These are phyloP conservation scores for Oikopleura dioica DNA, from an alignment of 23 tunicate genomes.

Conservation along the genomic window DNA sequence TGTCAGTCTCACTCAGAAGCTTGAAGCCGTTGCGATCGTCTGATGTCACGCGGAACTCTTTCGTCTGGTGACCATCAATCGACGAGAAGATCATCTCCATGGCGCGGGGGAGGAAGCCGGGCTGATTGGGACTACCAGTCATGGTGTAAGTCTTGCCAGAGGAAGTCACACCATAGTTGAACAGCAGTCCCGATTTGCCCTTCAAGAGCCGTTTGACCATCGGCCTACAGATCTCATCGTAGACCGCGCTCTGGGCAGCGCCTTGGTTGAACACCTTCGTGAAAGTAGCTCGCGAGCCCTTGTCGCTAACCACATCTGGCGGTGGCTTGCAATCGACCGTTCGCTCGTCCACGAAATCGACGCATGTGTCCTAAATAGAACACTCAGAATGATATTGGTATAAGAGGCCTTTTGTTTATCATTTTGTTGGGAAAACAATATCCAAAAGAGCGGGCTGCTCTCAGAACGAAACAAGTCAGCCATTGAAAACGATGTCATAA, in stretches of 20 bases:
- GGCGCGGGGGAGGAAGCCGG: slow-evolving; percentile 74
- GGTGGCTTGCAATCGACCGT: background rate
- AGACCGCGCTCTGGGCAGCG: background rate
- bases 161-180: slow-evolving; percentile 96
- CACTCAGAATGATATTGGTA: background rate
- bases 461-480: background rate
- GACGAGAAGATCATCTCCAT: slow-evolving; percentile 89
- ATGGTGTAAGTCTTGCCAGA: slow-evolving; percentile 98
- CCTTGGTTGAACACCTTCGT: slow-evolving; percentile 6
- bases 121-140: slow-evolving; percentile 75
- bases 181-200: slow-evolving; percentile 33
- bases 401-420: background rate
- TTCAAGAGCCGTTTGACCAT: background rate
- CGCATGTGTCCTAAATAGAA: background rate
- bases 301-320: slow-evolving; percentile 6
- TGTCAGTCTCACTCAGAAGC: background rate
- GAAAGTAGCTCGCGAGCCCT: background rate
- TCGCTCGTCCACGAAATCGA: background rate
- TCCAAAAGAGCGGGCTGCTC: too few relatives aligned
- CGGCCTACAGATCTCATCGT: background rate
- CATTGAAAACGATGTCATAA: background rate
- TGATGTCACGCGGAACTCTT: background rate
- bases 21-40: slow-evolving; percentile 3
- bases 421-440: background rate
- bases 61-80: slow-evolving; percentile 17